These are phyloP conservation scores for Percopsis transmontana DNA, from an alignment of 2,113 vertebrate species.

Conservation along the genomic window DNA sequence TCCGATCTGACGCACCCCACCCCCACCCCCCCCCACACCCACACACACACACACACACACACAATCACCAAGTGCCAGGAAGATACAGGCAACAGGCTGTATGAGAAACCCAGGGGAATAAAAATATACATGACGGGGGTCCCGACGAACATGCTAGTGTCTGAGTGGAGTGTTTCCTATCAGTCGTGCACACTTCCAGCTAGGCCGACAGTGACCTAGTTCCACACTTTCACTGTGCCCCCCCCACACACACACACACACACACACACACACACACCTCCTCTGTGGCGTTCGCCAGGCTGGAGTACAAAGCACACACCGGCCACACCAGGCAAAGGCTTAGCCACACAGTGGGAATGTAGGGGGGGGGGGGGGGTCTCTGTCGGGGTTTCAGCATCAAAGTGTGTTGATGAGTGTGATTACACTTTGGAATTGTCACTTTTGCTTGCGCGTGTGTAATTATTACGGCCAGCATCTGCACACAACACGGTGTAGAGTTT, in stretches of 20 bases:
- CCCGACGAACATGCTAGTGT: no score
- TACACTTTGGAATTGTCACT: neutral
- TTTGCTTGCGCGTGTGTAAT: conserved; percentile 14
- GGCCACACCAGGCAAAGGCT: no score
- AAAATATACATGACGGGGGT: no score
- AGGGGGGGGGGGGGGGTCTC: conserved; percentile 55
- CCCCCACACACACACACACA: conserved; percentile 4
- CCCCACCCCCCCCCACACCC: neutral
- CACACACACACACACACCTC: conserved; percentile 10
- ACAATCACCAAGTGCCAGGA: neutral
- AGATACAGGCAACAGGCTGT: conserved; percentile 13
- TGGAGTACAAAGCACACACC: conserved; percentile 21
- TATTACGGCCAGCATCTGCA: neutral
- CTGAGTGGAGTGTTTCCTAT: no score
- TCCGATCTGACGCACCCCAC: conserved; percentile 36
- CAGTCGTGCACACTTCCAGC: conserved; percentile 51
- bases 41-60: no score
- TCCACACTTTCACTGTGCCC: conserved; percentile 56
- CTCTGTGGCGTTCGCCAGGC: conserved; percentile 35
- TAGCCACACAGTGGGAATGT: conserved; percentile 25
- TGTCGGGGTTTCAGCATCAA: conserved; percentile 50
- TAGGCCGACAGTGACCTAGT: conserved; percentile 73
- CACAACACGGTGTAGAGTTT: neutral
- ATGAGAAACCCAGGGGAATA: no score
- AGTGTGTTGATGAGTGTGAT: conserved; percentile 29